Base-by-base conservation (phyloP, 2,113 vertebrate genomes). In the Eudyptes chrysolophus region DNA sequence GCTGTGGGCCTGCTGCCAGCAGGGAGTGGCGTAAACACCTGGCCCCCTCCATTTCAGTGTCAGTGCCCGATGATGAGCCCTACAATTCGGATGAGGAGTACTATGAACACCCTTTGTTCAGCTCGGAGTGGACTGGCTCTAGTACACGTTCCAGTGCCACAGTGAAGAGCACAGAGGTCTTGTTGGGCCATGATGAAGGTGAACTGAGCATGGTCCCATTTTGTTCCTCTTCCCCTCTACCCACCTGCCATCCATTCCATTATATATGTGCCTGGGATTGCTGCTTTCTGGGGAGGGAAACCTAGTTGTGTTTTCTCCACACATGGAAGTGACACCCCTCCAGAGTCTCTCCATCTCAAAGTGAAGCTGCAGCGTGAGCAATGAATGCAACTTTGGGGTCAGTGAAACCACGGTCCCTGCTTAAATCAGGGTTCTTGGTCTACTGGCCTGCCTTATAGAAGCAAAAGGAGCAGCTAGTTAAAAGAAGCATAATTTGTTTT, bases 71-170 rank as follows among this genome's bases (percentile, higher is more conserved):
- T 97, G 99, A 99, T 98, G 99, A 99, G 96, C 99, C 99, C 98
- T 99, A 97, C 99, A 98, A 98, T 98, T 99, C 98, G 42, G 99
- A 99, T 97, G 99, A 99, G 98, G 99, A 99, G 98, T 99, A 98
- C 98, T 99, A 98, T 99, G 99, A 99, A 80, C 99, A 99, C 96
- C 99, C 99, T 98, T 98, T 99, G 98, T 99, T 99, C 99, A 99
- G 99, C 99, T 99, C 99, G 5, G 98, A 99, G 98, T 99, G 99
- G 99, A 98, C 98, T 97, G 97, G 99, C 98, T 98, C 98, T 98
- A 98, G 98, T 98, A 94, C 98, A 96, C 97, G 65, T 96, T 98
- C 98, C 98, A 98, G 98, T 97, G 99, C 98, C 99, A 98, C 99
- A 98, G 98, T 97, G 90, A 98, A 97, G 96, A 97, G 96, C 78